Conservation (phyloP, 1,140 invertebrate genomes). For the Hydropsyche tenuis region DNA sequence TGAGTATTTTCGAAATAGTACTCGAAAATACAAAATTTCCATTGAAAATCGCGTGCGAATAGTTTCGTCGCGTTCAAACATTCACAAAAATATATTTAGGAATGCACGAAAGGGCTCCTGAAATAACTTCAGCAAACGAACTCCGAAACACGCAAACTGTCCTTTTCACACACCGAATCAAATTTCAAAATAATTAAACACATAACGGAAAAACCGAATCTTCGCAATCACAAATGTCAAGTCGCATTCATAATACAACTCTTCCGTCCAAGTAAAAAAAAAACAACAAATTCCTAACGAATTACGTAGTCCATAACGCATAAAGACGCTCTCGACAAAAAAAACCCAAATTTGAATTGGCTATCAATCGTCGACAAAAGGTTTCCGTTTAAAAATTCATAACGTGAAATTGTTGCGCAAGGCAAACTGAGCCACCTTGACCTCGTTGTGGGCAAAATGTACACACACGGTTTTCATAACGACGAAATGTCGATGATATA, state of each 20-base stretch:
- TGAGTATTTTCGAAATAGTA: too few species aligned
- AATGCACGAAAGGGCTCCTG: slow-evolving; percentile 11
- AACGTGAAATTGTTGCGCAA: background rate
- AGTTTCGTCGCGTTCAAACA: too few species aligned
- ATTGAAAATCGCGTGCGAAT: too few species aligned
- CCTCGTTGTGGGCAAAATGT: slow-evolving; percentile 3
- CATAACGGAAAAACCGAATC: too few species aligned
- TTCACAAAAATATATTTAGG: background rate
- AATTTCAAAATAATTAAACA: too few species aligned
- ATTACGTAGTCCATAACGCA: background rate
- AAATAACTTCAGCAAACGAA: slow-evolving; percentile 10
- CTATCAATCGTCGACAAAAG: slow-evolving; percentile 6
- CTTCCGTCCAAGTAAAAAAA: background rate
- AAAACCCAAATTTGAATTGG: background rate
- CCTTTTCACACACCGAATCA: too few species aligned
- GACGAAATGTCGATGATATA: too few species aligned
- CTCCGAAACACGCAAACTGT: background rate
- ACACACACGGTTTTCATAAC: too few species aligned
- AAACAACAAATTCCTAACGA: background rate
- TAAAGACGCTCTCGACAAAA: background rate
- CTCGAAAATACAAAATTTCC: too few species aligned
- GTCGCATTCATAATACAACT: slow-evolving; percentile 7
- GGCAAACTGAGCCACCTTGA: slow-evolving; percentile 10
- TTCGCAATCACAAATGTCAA: slow-evolving; percentile 11
- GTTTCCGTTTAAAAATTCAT: background rate